Conservation (phyloP, 2,113 vertebrate genomes). For the Epinephelus moara region DNA sequence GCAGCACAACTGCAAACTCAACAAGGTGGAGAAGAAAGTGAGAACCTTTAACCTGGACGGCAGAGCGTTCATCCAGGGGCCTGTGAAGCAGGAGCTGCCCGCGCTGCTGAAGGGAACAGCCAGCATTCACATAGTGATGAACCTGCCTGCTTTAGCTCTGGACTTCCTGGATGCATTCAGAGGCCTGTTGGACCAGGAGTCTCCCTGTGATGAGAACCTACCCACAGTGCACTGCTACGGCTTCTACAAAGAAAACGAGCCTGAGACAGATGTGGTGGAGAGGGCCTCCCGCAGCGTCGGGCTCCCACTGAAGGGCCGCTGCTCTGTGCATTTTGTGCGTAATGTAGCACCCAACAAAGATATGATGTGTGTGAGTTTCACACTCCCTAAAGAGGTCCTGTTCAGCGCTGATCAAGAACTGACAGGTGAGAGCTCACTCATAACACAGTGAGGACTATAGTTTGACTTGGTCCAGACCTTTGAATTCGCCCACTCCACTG, state of each 20-base stretch:
- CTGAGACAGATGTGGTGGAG: slow-evolving; percentile 86
- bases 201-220: slow-evolving; percentile 68
- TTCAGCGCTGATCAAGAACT: slow-evolving; percentile 77
- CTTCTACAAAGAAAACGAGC: slow-evolving; percentile 92
- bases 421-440: slow-evolving; percentile 81
- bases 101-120: slow-evolving; percentile 79
- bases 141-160: slow-evolving; percentile 92
- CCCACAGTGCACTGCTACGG: slow-evolving; percentile 93
- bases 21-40: slow-evolving; percentile 90
- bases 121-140: slow-evolving; percentile 92
- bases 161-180: slow-evolving; percentile 92
- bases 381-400: slow-evolving; percentile 87
- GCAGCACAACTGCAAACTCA: slow-evolving; percentile 93
- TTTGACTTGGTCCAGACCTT: too few relatives aligned
- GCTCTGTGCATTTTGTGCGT: slow-evolving; percentile 90
- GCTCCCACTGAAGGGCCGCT: slow-evolving; percentile 82
- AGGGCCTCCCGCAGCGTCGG: slow-evolving; percentile 85
- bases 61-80: slow-evolving; percentile 90
- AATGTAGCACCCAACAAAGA: slow-evolving; percentile 97
- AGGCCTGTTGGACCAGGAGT: slow-evolving; percentile 82
- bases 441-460: neutral
- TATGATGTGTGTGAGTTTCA: slow-evolving; percentile 95
- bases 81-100: slow-evolving; percentile 87
- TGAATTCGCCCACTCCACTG: too few relatives aligned
- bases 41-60: slow-evolving; percentile 92